Conservation (phyloP, 2,113 vertebrate genomes). For the Balaeniceps rex region DNA sequence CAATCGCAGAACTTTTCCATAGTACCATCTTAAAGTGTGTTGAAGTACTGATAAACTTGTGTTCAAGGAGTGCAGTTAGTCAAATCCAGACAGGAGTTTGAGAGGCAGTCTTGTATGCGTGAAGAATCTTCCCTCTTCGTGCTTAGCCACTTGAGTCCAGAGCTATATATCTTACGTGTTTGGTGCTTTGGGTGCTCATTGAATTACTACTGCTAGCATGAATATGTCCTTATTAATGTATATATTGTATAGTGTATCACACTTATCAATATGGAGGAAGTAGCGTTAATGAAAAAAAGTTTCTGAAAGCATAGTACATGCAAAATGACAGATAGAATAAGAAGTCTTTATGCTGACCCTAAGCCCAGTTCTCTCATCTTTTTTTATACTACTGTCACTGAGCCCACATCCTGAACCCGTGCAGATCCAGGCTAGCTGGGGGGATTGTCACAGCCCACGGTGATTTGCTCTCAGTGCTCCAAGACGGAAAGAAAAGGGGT, state of each 20-base stretch:
- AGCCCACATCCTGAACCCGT: rapidly evolving
- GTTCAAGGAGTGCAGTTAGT: not conserved
- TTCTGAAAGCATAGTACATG: not conserved
- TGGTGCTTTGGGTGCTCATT: not conserved
- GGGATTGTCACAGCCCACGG: rapidly evolving
- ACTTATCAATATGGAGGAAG: not conserved
- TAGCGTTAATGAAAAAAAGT: not conserved
- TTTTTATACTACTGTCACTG: not conserved
- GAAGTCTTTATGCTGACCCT: not conserved
- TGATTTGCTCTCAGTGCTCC: not conserved
- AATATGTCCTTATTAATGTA: not conserved
- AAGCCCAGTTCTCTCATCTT: not conserved
- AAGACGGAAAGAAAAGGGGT: not conserved
- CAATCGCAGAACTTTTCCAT: not conserved
- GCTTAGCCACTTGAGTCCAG: not conserved
- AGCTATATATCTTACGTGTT: rapidly evolving
- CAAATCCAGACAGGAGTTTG: not conserved
- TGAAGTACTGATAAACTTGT: not conserved
- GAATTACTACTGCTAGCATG: not conserved
- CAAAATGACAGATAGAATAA: not conserved
- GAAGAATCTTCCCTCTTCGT: rapidly evolving
- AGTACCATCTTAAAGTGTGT: not conserved
- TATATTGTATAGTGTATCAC: not conserved
- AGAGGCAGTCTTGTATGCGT: not conserved
- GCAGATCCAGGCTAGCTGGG: too few species aligned